Evolutionary conservation across 2,113 vertebrate genomes (phyloP).

Genomic region (Agapornis roseicollis): DNA sequence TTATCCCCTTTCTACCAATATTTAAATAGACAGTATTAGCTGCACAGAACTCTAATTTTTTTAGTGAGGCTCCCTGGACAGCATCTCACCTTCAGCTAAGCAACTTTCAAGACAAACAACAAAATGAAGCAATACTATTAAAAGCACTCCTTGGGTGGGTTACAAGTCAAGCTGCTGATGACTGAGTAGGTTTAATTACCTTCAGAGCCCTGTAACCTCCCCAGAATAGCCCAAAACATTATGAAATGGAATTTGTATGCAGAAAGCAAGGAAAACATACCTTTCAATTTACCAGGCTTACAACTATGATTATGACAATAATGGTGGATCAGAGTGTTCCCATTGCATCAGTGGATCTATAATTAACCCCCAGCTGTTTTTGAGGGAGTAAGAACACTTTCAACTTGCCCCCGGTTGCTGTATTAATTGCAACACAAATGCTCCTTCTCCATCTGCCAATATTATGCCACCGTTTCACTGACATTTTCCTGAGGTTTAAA

Average conservation of each 20-base stretch:
- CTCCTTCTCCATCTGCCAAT: background rate
- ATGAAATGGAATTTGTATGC: background rate
- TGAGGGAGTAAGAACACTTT: background rate
- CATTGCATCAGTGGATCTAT: background rate
- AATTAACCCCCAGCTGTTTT: constrained; percentile 31
- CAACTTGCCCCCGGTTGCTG: background rate
- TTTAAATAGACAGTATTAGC: background rate
- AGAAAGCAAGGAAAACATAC: constrained; percentile 29
- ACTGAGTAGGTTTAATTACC: constrained; percentile 27
- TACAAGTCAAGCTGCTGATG: background rate
- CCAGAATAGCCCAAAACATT: background rate
- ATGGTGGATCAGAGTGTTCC: constrained; percentile 26
- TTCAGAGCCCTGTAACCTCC: background rate
- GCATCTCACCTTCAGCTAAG: background rate
- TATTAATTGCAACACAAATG: background rate
- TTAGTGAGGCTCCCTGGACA: background rate
- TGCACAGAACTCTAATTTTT: background rate
- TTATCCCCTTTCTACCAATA: background rate
- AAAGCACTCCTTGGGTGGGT: background rate
- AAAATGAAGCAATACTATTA: constrained; percentile 4
- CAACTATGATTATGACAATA: constrained; percentile 17
- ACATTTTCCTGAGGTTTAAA: background rate
- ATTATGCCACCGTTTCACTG: background rate
- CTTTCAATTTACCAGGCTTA: constrained; percentile 18
- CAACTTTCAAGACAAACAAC: constrained; percentile 4